phyloP scores from a whole-genome alignment of 2,888 invertebrate genomes.

The Plagodis dolabraria region DNA sequence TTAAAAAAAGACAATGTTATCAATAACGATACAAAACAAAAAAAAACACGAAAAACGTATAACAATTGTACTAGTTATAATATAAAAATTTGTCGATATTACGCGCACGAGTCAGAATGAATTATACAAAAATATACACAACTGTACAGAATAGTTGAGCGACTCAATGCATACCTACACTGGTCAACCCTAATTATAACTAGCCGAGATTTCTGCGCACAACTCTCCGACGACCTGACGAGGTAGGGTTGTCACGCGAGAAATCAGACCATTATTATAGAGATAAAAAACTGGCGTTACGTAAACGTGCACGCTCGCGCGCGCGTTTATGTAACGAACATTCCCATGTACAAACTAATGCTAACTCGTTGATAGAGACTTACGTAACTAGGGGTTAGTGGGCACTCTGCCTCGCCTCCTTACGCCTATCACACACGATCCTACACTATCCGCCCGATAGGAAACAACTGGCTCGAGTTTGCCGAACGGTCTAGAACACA shows the following conservation, averaged over 20 bases:
- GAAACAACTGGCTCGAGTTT: slow-evolving; percentile 51
- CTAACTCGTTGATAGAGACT: slow-evolving; percentile 82
- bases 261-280: slow-evolving; percentile 11
- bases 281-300: slow-evolving; percentile 29
- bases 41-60: slow-evolving; percentile 42
- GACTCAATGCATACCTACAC: slow-evolving; percentile 68
- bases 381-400: slow-evolving; percentile 55
- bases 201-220: slow-evolving; percentile 26
- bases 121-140: slow-evolving; percentile 84
- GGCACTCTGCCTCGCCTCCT: slow-evolving; percentile 41
- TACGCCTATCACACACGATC: slow-evolving; percentile 46
- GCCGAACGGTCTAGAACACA: slow-evolving; percentile 37
- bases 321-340: slow-evolving; percentile 30
- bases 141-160: slow-evolving; percentile 79
- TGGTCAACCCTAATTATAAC: slow-evolving; percentile 55
- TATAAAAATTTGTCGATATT: slow-evolving; percentile 77
- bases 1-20: slow-evolving; percentile 20
- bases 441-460: slow-evolving; percentile 54
- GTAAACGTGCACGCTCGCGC: slow-evolving; percentile 20
- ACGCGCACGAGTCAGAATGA: slow-evolving; percentile 75
- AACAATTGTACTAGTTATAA: slow-evolving; percentile 78
- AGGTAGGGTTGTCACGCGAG: not conserved
- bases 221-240: not conserved
- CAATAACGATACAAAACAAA: slow-evolving; percentile 21
- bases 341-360: slow-evolving; percentile 55